Percentiles rank a stretch among this genome's conserved stretches.
phyloP scores from a whole-genome alignment of 2,113 vertebrate genomes.

The Pseudonaja textilis region DNA sequence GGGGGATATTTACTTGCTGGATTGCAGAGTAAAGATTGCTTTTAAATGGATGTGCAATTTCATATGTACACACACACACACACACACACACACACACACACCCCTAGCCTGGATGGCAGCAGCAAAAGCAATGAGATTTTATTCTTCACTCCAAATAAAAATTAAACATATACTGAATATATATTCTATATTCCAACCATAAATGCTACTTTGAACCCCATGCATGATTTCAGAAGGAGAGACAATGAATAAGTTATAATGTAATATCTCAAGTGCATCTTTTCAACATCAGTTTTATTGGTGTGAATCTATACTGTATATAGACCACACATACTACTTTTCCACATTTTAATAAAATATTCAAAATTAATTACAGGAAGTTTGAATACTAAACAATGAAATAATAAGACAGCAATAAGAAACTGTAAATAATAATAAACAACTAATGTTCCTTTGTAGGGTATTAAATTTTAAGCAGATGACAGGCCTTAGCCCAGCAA shows the following conservation, averaged over 20 bases:
- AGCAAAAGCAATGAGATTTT: not conserved
- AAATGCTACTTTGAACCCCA: not conserved
- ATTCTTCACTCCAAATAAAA: not conserved
- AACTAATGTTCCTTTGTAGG: not conserved
- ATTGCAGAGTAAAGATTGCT: not conserved
- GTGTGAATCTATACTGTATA: not conserved
- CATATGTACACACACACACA: not conserved
- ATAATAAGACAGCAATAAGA: not conserved
- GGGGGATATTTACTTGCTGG: not conserved
- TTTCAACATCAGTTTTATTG: not conserved
- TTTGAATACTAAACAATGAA: not conserved
- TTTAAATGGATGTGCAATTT: not conserved
- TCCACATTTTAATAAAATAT: not conserved
- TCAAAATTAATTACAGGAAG: not conserved
- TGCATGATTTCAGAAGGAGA: not conserved
- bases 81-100: no score
- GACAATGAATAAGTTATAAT: not conserved
- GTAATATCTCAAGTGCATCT: not conserved
- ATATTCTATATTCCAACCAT: not conserved
- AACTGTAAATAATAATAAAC: not conserved
- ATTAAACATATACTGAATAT: not conserved
- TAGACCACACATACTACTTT: not conserved
- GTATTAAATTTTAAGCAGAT: not conserved
- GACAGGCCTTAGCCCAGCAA: not conserved
- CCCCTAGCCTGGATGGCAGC: not conserved